Evolutionary conservation across 1,140 invertebrate species (phyloP).

Genomic region (Chelonus insularis): DNA sequence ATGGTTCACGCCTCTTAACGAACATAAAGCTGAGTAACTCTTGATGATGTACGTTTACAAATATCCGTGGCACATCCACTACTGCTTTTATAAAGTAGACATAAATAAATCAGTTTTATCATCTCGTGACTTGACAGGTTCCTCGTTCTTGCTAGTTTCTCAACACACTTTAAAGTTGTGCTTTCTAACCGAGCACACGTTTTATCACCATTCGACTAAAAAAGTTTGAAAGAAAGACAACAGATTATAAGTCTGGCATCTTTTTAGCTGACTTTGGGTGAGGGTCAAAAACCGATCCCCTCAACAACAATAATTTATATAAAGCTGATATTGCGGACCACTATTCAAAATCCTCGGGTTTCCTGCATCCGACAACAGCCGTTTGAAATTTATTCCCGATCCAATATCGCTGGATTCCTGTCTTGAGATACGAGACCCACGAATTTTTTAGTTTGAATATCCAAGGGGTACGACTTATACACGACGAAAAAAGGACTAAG

Average conservation of each 20-base stretch:
- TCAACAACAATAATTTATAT: constrained; percentile 21
- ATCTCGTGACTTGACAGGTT: constrained; percentile 14
- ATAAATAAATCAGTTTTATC: constrained; percentile 33
- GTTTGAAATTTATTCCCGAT: constrained; percentile 26
- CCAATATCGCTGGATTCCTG: constrained; percentile 23
- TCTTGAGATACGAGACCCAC: neutral
- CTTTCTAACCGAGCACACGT: constrained; percentile 9
- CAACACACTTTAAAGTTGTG: constrained; percentile 2
- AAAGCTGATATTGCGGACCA: constrained; percentile 19
- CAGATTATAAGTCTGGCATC: too few relatives aligned
- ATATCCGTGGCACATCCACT: constrained; percentile 11
- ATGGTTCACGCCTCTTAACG: constrained; percentile 10
- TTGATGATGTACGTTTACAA: constrained; percentile 1
- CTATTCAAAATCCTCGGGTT: constrained; percentile 19
- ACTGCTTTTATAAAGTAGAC: constrained; percentile 13
- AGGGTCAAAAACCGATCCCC: neutral
- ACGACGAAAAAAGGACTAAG: neutral
- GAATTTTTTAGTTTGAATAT: neutral
- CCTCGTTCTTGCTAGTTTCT: neutral
- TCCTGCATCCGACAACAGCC: constrained; percentile 19
- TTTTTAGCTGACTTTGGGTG: too few relatives aligned
- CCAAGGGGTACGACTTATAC: neutral
- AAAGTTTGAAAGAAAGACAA: neutral
- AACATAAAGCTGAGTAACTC: neutral
- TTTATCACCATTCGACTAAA: neutral